These are phyloP conservation scores for Syngnathus floridae DNA, from an alignment of 2,113 vertebrate genomes.

Conservation along the genomic window DNA sequence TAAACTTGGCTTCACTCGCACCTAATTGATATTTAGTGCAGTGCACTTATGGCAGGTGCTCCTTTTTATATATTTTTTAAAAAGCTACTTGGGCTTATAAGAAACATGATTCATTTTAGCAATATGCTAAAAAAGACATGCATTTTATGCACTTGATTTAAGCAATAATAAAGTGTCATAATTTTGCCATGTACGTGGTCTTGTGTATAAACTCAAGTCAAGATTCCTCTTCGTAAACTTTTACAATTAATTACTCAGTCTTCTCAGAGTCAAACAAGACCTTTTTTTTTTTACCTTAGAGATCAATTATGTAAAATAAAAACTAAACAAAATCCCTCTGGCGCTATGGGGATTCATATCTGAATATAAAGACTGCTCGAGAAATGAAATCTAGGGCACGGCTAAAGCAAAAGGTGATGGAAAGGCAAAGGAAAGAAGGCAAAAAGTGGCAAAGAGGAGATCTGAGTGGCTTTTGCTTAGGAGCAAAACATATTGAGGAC, in stretches of 20 bases:
- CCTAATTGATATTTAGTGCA: slow-evolving; percentile 44
- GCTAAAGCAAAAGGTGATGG: not conserved
- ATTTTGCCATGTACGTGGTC: not conserved
- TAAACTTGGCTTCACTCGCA: slow-evolving; percentile 32
- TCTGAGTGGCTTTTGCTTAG: slow-evolving; percentile 15
- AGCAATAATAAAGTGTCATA: not conserved
- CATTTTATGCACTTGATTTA: not conserved
- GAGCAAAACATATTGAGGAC: slow-evolving; percentile 7
- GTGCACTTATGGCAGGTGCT: slow-evolving; percentile 49
- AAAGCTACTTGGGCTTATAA: slow-evolving; percentile 20
- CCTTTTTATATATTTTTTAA: not conserved
- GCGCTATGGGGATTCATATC: no score
- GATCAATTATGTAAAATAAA: slow-evolving; percentile 2
- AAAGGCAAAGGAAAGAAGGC: not conserved
- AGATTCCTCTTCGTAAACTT: not conserved
- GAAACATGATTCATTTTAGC: slow-evolving; percentile 28
- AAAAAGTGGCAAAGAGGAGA: not conserved
- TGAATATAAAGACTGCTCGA: not conserved
- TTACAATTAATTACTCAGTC: not conserved
- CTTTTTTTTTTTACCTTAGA: not conserved
- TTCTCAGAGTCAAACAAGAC: not conserved
- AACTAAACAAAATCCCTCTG: not conserved
- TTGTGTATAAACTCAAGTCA: not conserved
- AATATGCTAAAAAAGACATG: slow-evolving; percentile 26
- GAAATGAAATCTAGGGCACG: not conserved